phyloP scores from a whole-genome alignment of 2,888 invertebrate species.

The Choreutis nemorana region DNA sequence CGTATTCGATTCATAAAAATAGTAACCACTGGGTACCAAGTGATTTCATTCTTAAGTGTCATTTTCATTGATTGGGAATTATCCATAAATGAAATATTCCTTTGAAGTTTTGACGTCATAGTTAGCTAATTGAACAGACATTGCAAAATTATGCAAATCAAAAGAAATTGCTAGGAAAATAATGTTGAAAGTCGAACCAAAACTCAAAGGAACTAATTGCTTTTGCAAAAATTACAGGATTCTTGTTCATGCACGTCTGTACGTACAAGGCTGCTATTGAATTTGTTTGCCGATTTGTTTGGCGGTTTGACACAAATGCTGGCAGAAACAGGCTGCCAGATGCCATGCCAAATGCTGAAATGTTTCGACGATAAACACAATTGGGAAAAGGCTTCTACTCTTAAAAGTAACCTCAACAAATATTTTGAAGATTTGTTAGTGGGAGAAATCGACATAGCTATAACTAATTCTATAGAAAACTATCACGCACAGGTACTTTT shows the following conservation, averaged over 20 bases:
- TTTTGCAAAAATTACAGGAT: slow-evolving; percentile 36
- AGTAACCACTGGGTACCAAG: too few species aligned
- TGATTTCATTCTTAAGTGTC: not conserved
- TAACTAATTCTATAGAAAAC: slow-evolving; percentile 46
- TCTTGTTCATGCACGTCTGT: slow-evolving; percentile 49
- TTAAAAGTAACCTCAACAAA: slow-evolving; percentile 34
- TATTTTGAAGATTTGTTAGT: slow-evolving; percentile 39
- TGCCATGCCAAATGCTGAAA: slow-evolving; percentile 51
- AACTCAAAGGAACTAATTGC: too few species aligned
- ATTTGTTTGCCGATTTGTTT: slow-evolving; percentile 37
- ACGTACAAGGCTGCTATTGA: slow-evolving; percentile 33
- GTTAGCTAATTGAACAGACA: too few species aligned
- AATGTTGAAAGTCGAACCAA: too few species aligned
- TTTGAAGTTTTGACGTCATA: too few species aligned
- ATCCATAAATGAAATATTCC: too few species aligned
- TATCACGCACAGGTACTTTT: slow-evolving; percentile 42
- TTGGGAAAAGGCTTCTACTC: slow-evolving; percentile 36
- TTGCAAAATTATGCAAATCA: too few species aligned
- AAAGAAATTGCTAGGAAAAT: too few species aligned
- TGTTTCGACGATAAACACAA: slow-evolving; percentile 51
- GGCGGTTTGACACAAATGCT: slow-evolving; percentile 41
- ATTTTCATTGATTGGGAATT: too few species aligned
- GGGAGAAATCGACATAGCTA: slow-evolving; percentile 49
- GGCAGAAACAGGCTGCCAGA: slow-evolving; percentile 20
- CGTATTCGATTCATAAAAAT: too few species aligned